Evolutionary conservation across 2,113 vertebrate genomes (phyloP).

Genomic region (Neomonachus schauinslandi): DNA sequence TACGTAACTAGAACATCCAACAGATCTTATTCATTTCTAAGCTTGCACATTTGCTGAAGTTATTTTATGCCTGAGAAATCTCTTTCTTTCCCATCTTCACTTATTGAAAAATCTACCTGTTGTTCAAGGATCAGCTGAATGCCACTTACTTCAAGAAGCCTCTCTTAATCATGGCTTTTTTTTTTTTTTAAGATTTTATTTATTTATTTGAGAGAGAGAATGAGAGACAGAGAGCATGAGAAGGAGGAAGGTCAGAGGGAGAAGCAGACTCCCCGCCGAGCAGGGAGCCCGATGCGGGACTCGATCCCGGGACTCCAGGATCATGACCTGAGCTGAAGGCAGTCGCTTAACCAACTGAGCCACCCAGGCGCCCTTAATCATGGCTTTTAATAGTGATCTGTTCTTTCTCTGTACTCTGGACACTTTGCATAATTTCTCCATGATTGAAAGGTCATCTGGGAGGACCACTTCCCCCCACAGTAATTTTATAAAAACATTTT

Average conservation of each 20-base stretch:
- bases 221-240: too few relatives aligned
- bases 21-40: slow-evolving; percentile 12
- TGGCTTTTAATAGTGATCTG: not conserved
- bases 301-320: too few relatives aligned
- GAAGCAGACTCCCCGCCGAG: too few relatives aligned
- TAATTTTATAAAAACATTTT: slow-evolving; percentile 22
- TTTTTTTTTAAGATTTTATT: too few relatives aligned
- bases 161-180: not conserved
- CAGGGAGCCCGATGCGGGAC: too few relatives aligned
- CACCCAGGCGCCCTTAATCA: too few relatives aligned
- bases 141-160: not conserved
- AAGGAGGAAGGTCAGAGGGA: too few relatives aligned
- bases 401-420: not conserved
- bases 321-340: too few relatives aligned
- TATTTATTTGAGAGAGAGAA: too few relatives aligned
- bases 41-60: not conserved
- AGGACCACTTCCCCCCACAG: not conserved
- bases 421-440: not conserved
- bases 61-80: not conserved
- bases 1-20: not conserved
- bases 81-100: not conserved
- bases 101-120: not conserved
- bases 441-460: not conserved
- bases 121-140: not conserved
- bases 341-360: too few relatives aligned